phyloP scores from a whole-genome alignment of 2,797 vertebrate species.

The Petrocephalus sullivani region DNA sequence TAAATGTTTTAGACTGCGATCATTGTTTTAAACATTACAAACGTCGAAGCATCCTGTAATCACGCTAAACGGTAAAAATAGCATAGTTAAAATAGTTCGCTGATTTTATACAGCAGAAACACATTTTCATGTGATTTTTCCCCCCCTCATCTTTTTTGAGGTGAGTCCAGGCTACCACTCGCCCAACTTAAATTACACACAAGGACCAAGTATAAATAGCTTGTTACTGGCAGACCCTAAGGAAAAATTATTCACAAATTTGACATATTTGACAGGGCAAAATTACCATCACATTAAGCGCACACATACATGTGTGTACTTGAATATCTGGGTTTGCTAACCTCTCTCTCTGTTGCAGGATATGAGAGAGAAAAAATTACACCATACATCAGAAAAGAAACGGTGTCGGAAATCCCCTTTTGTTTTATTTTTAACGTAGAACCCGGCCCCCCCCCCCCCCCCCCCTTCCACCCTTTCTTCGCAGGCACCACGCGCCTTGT shows the following conservation, averaged over 20 bases:
- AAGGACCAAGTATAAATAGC: constrained; percentile 21
- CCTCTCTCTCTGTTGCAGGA: neutral
- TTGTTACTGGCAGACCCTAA: constrained; percentile 25
- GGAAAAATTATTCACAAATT: constrained; percentile 29
- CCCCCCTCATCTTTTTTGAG: neutral
- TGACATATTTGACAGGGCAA: constrained; percentile 26
- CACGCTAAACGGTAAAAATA: neutral
- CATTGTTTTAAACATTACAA: neutral
- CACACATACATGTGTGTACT: constrained; percentile 17
- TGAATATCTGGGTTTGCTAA: constrained; percentile 21
- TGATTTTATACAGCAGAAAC: constrained; percentile 1
- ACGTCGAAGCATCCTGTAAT: neutral
- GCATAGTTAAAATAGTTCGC: neutral
- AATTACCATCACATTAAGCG: constrained; percentile 25
- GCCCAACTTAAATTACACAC: constrained; percentile 22
- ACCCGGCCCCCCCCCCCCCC: too few species aligned
- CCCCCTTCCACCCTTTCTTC: too few species aligned
- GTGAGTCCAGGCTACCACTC: constrained; percentile 20
- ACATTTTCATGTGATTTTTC: neutral
- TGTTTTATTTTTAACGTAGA: constrained; percentile 1
- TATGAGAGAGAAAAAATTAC: constrained; percentile 12
- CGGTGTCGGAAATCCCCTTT: constrained; percentile 27
- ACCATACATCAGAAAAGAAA: constrained; percentile 9
- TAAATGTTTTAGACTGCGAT: neutral
- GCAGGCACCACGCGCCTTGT: too few species aligned